A percentile compares a stretch with the other conserved stretches of the same genome.
phyloP scores from a whole-genome alignment of 1,140 invertebrate genomes.

The Condylostylus longicornis region DNA sequence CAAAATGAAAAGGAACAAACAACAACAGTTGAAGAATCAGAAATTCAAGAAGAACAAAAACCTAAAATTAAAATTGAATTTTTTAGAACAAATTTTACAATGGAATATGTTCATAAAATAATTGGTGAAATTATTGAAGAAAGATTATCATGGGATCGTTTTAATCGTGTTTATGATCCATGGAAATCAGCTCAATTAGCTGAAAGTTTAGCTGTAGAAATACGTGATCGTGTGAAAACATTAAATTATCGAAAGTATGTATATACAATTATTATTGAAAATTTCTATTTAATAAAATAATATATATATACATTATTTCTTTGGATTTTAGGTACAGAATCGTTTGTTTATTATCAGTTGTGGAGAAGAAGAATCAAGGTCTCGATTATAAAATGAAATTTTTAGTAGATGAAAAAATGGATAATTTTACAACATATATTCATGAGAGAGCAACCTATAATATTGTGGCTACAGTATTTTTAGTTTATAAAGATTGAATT shows the following conservation, averaged over 20 bases:
- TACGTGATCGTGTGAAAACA: slow-evolving; percentile 26
- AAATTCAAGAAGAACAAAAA: slow-evolving; percentile 16
- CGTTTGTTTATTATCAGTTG: slow-evolving; percentile 25
- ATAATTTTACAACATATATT: slow-evolving; percentile 26
- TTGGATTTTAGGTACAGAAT: slow-evolving; percentile 22
- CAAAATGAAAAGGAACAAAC: slow-evolving; percentile 6
- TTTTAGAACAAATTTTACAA: slow-evolving; percentile 30
- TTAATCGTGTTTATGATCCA: slow-evolving; percentile 27
- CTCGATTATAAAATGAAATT: slow-evolving; percentile 24
- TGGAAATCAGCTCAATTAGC: slow-evolving; percentile 26
- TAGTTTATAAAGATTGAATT: slow-evolving; percentile 28
- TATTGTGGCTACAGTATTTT: slow-evolving; percentile 26
- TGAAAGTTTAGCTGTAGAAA: slow-evolving; percentile 23
- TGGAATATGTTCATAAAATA: slow-evolving; percentile 27
- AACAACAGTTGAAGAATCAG: no score
- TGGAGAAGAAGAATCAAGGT: slow-evolving; percentile 29
- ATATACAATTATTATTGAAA: background rate
- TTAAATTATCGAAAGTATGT: slow-evolving; percentile 26
- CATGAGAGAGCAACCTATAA: slow-evolving; percentile 27
- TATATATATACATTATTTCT: no score
- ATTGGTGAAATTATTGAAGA: slow-evolving; percentile 28
- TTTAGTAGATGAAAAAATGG: slow-evolving; percentile 26
- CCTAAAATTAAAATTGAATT: slow-evolving; percentile 27
- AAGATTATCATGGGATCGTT: slow-evolving; percentile 28
- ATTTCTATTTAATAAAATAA: no score